Conservation (phyloP, 2,888 invertebrate genomes). For the Pelosia muscerda region DNA sequence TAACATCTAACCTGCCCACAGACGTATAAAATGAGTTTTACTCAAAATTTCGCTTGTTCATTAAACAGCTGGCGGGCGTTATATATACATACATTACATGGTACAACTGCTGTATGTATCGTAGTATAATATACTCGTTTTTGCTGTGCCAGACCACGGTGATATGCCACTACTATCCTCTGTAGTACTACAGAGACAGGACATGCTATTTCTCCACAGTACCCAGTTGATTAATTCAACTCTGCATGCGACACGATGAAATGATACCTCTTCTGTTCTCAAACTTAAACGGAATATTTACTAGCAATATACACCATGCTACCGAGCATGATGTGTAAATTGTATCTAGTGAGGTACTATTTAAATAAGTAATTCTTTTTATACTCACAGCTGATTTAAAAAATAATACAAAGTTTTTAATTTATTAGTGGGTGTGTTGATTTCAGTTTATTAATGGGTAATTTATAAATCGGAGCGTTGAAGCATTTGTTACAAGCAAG, state of each 20-base stretch:
- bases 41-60: background rate
- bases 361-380: background rate
- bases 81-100: no score
- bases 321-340: background rate
- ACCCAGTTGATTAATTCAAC: no score
- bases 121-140: no score
- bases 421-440: background rate
- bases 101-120: no score
- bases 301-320: background rate
- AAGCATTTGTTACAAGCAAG: conserved; percentile 7
- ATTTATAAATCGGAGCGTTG: conserved; percentile 9
- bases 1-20: background rate
- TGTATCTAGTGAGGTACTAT: background rate
- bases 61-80: background rate
- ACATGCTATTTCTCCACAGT: no score
- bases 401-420: background rate
- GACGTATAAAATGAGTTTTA: background rate
- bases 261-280: no score
- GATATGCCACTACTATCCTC: no score
- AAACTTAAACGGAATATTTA: background rate
- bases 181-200: no score
- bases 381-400: background rate
- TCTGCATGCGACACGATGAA: no score
- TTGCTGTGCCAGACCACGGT: no score
- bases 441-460: background rate